phyloP scores from a whole-genome alignment of 2,113 vertebrate species.

The Peucedramus taeniatus region DNA sequence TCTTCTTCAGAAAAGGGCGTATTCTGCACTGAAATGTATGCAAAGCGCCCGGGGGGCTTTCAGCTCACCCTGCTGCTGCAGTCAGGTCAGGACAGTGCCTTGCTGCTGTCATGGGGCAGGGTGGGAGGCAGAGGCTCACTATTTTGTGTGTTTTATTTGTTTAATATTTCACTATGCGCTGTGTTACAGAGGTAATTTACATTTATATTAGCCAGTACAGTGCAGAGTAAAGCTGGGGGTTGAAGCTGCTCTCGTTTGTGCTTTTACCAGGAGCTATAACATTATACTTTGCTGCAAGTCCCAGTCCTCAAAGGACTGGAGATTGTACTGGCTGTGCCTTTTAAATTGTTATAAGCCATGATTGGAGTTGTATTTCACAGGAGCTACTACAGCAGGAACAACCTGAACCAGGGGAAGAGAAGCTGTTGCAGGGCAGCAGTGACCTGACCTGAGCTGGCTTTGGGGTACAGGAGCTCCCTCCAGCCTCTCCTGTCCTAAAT shows the following conservation, averaged over 20 bases:
- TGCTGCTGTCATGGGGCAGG: neutral
- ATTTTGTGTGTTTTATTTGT: neutral
- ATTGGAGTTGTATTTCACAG: neutral
- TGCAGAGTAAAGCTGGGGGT: neutral
- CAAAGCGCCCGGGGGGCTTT: neutral
- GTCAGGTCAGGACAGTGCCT: neutral
- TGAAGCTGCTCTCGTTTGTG: neutral
- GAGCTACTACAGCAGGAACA: neutral
- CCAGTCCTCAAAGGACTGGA: neutral
- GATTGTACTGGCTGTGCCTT: neutral
- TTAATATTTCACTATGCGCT: neutral
- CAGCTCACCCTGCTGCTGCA: neutral
- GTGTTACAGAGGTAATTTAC: neutral
- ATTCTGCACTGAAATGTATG: neutral
- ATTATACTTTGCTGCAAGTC: fast-evolving
- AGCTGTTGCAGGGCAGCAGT: neutral
- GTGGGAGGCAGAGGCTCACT: neutral
- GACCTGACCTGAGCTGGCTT: neutral
- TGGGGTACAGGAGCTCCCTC: neutral
- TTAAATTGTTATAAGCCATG: neutral
- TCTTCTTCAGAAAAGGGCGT: slow-evolving; percentile 25
- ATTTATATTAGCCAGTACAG: neutral
- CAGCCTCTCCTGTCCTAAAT: neutral
- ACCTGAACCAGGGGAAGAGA: neutral
- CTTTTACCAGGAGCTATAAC: neutral